Base-by-base conservation (phyloP, 2,888 invertebrate genomes). In the Vanessa cardui region DNA sequence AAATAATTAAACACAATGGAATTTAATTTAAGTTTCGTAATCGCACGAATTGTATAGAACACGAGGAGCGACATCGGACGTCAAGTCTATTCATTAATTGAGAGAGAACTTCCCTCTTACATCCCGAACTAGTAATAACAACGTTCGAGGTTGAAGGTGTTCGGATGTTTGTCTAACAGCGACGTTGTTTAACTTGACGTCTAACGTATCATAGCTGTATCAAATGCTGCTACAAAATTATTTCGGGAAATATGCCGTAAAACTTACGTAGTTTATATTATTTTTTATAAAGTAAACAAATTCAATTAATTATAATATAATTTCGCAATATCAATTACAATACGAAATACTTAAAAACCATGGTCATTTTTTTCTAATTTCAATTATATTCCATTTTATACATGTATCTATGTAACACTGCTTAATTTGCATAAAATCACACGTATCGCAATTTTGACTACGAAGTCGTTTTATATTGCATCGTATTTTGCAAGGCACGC, bases 401-500 rank as follows among this genome's bases (percentile, higher is more conserved):
- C n/a, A 31, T 31, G 26, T n/a, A 31, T 26, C 39, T 62, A 46
- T 26, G n/a, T 54, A 62, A 56, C 31, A 56, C 39, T n/a, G 9
- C 18, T 56, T n/a, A 33, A 56, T 66, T 59, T 56, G 63, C 66
- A 66, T 64, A 64, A 73, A 72, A 69, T 71, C 72, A 73, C 60
- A 72, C 69, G 64, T 72, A 72, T 74, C 74, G 73, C 73, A 73
- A 75, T 73, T 74, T 73, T 69, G 72, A 73, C 73, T 77, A 80
- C 75, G 76, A 78, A 77, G 77, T 77, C 77, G 82, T 79, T 80
- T n/a, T 79, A 77, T 80, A 81, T 88, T 85, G 86, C 87, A 84
- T 84, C 76, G 87, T 81, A 83, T 90, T 88, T 89, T 86, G 90
- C 88, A 90, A 90, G 86, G 78, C 80, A 86, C 85, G 87, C 89